Percentiles rank a stretch among this genome's conserved stretches.
Conservation (phyloP, 2,888 invertebrate genomes). For the Bibio marci region DNA sequence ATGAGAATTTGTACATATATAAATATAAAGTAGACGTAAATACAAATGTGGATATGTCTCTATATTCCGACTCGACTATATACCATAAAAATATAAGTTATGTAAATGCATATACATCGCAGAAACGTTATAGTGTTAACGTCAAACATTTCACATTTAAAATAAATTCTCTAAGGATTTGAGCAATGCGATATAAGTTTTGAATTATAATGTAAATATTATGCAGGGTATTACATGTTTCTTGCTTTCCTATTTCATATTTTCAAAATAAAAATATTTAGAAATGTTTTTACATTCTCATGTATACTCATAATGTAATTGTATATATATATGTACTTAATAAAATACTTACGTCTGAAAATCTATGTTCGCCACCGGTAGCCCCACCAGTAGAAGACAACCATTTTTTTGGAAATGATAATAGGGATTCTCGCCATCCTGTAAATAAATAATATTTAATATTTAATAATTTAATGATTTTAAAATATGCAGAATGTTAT, state of each 20-base stretch:
- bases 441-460: not conserved
- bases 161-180: no score
- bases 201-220: no score
- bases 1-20: no score
- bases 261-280: not conserved
- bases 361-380: conserved; percentile 30
- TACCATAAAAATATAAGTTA: no score
- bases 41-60: no score
- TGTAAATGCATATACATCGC: not conserved
- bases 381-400: conserved; percentile 31
- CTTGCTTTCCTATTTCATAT: not conserved
- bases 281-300: not conserved
- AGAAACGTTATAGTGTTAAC: conserved; percentile 13
- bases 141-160: conserved; percentile 8
- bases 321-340: no score
- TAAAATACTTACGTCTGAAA: conserved; percentile 29
- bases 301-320: not conserved
- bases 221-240: not conserved
- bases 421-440: conserved; percentile 61
- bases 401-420: conserved; percentile 55
- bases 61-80: no score
- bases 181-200: no score
- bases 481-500: not conserved
- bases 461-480: not conserved
- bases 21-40: no score